Evolutionary conservation across 2,113 vertebrate species (phyloP).

Genomic region (mouse (Mus musculus)): GRCm39 chr7:124656501-124657000

Average conservation of each 20-base stretch:
- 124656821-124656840: background rate
- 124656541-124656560: no score
- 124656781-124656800: background rate
- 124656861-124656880: background rate
- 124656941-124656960: background rate
- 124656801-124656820: background rate
- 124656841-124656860: background rate
- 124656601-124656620: no score
- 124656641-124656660: no score
- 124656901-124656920: background rate
- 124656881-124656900: background rate
- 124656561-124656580: no score
- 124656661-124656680: no score
- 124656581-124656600: no score
- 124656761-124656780: background rate
- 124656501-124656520: no score
- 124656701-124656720: background rate
- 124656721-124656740: background rate
- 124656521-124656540: no score
- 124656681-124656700: no score
- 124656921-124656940: background rate
- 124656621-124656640: no score
- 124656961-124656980: background rate
- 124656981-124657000: background rate
- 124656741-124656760: background rate